Conservation (phyloP, 2,797 vertebrate genomes). For the Balearica regulorum region DNA sequence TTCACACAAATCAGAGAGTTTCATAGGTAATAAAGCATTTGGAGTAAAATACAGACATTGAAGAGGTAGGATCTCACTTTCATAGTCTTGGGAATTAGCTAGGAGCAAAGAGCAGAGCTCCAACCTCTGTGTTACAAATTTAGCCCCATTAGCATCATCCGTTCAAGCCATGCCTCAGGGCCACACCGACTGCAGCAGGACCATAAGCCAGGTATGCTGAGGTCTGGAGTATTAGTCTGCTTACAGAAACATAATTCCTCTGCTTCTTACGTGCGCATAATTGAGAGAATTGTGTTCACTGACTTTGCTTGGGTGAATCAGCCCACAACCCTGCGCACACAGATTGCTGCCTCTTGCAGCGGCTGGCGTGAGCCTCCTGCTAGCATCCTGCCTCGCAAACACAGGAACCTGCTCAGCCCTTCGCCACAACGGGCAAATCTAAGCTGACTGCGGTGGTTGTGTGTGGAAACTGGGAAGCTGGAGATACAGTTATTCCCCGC, state of each 20-base stretch:
- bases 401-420: neutral
- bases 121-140: neutral
- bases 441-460: neutral
- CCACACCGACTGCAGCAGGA: neutral
- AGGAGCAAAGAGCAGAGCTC: neutral
- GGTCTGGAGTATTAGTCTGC: neutral
- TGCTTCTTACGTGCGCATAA: neutral
- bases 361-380: neutral
- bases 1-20: neutral
- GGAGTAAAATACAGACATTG: neutral
- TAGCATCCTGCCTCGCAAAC: neutral
- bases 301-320: neutral
- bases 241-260: neutral
- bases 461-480: neutral
- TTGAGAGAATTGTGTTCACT: neutral
- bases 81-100: neutral
- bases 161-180: neutral
- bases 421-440: neutral
- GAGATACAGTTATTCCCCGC: neutral
- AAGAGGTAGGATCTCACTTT: neutral
- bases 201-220: neutral
- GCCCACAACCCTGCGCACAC: rapidly evolving
- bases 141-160: rapidly evolving
- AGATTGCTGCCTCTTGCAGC: neutral
- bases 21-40: neutral